Evolutionary conservation across 2,888 invertebrate genomes (phyloP).

Genomic region (Leptothorax acervorum): DNA sequence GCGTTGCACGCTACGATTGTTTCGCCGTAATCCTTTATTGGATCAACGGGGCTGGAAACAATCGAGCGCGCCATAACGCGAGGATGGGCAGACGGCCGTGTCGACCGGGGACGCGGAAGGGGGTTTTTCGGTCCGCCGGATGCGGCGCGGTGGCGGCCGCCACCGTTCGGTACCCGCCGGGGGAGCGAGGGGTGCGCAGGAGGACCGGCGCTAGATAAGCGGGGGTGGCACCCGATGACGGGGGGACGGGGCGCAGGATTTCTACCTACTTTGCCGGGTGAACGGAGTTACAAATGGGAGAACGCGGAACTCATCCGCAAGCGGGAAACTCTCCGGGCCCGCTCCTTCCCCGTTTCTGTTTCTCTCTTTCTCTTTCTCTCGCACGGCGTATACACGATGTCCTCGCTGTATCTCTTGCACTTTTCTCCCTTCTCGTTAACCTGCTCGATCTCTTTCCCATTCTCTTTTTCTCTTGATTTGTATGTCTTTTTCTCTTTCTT

Average conservation of each 20-base stretch:
- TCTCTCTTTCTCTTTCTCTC: not conserved
- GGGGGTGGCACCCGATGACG: constrained; percentile 76
- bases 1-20: constrained; percentile 81
- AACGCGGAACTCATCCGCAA: constrained; percentile 83
- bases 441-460: not conserved
- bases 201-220: constrained; percentile 61
- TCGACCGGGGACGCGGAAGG: constrained; percentile 54
- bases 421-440: constrained; percentile 4
- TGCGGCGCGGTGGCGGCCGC: constrained; percentile 50
- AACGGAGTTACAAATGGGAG: constrained; percentile 84
- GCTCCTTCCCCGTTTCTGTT: not conserved
- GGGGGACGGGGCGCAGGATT: constrained; percentile 73
- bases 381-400: not conserved
- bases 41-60: constrained; percentile 85
- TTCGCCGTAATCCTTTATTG: constrained; percentile 85
- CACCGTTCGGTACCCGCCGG: constrained; percentile 8
- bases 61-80: constrained; percentile 83
- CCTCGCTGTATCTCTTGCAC: constrained; percentile 2
- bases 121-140: constrained; percentile 71
- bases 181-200: constrained; percentile 25
- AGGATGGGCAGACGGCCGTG: constrained; percentile 75
- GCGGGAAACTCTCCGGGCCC: constrained; percentile 72
- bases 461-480: not conserved
- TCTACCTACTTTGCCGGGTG: constrained; percentile 84
- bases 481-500: not conserved